Evolutionary conservation across 2,797 vertebrate genomes (phyloP), one percentile per base, ranked within the genome.

Genomic region (Coranthus polyacanthus): DNA sequence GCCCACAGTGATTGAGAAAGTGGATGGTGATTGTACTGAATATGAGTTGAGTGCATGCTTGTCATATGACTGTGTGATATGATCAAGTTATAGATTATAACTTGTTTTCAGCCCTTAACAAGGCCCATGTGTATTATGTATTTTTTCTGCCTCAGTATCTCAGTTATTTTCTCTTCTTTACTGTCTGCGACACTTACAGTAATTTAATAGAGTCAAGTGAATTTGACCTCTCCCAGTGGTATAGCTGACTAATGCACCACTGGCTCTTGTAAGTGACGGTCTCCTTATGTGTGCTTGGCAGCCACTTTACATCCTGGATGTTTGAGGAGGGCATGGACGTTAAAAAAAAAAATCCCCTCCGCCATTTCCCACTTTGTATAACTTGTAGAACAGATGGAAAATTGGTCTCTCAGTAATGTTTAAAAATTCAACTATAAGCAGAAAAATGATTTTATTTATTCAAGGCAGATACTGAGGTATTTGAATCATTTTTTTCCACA

Each of bases 131-230:
- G 55, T 62, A 12, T 9, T 29, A 17, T 60, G 5, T 55, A 13
- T 16, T 16, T 58, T 49, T 26, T 38, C 41, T 4, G 16, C 36
- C 12, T 44, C 7, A n/a, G 2, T 20, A 32, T 44, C 18, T 52
- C 13, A n/a, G 1, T 44, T 49, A 20, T 9, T 20, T 12, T 50
- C 17, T 50, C 12, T 57, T 17, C 6, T 69, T 62, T 57, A 8
- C 17, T 42, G 2, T 16, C 16, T 67, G 32, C 1, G 26, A 43
- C 56, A 68, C 51, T 43, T 5, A 2, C 38, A 55, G 22, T 74
- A 63, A 88, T 78, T 68, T 39, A 68, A 87, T 81, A 70, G 78
- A 64, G 42, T 24, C 24, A 55, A 75, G 60, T 68, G 54, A 81
- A 81, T 73, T 12, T 60, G 69, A 79, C 57, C 61, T 62, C 50